Percentiles rank a stretch among this genome's conserved stretches.
Evolutionary conservation across 2,113 vertebrate genomes (phyloP).

Genomic region (Tychaedon coryphoeus): DNA sequence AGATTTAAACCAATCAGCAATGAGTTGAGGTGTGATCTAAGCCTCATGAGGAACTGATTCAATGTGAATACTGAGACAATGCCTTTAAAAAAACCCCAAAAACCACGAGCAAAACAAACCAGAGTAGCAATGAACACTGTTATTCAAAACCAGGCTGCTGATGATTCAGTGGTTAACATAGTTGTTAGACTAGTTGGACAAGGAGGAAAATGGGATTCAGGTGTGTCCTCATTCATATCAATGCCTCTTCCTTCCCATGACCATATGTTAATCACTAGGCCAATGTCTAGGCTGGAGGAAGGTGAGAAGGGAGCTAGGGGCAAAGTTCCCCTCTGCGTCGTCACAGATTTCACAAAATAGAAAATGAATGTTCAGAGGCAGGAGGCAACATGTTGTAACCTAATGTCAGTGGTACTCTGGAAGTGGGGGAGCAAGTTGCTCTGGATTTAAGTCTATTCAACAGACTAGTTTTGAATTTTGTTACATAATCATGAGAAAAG

Average conservation of each 20-base stretch:
- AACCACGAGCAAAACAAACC: not conserved
- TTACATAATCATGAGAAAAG: not conserved
- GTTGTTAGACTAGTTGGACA: conserved; percentile 28
- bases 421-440: not conserved
- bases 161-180: not conserved
- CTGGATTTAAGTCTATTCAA: not conserved
- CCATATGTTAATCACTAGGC: not conserved
- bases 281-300: not conserved
- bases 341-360: not conserved
- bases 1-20: not conserved
- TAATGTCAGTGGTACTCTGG: not conserved
- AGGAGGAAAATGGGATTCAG: not conserved
- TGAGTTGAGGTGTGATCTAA: not conserved
- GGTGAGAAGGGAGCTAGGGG: not conserved
- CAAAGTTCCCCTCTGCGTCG: not conserved
- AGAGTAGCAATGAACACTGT: not conserved
- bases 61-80: not conserved
- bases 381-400: not conserved
- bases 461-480: not conserved
- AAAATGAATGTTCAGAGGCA: not conserved
- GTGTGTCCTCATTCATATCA: conserved; percentile 21
- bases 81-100: not conserved
- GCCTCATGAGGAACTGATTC: not conserved
- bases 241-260: conserved; percentile 22
- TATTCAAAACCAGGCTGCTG: not conserved